phyloP scores from a whole-genome alignment of 1,140 invertebrate species.

The Oncopeltus fasciatus region DNA sequence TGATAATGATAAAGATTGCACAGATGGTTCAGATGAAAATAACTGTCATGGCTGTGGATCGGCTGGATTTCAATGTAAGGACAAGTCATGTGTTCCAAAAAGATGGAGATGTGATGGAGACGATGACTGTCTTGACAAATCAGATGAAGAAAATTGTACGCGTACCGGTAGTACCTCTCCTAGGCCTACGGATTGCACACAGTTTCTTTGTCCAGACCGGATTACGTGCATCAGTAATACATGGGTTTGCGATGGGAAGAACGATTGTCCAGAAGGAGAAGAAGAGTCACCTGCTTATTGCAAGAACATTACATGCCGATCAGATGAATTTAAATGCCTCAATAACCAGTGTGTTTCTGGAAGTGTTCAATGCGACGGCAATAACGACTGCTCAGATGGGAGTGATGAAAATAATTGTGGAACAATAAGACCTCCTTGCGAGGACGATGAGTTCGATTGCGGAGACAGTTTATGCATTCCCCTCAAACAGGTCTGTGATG shows the following conservation, averaged over 20 bases:
- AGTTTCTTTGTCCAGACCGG: too few relatives aligned
- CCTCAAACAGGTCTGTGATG: conserved; percentile 71
- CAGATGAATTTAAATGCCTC: conserved; percentile 64
- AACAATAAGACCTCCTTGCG: conserved; percentile 51
- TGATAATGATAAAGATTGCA: too few relatives aligned
- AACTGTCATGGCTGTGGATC: conserved; percentile 37
- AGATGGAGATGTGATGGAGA: too few relatives aligned
- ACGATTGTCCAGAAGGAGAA: conserved; percentile 65
- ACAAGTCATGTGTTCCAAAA: too few relatives aligned
- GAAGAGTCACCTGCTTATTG: conserved; percentile 57
- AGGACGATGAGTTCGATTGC: conserved; percentile 64
- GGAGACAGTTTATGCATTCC: conserved; percentile 53
- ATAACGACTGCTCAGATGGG: conserved; percentile 62
- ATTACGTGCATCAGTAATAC: conserved; percentile 72
- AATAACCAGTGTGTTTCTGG: conserved; percentile 70
- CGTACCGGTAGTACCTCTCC: too few relatives aligned
- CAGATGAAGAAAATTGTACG: too few relatives aligned
- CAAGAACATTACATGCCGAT: conserved; percentile 57
- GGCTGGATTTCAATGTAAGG: conserved; percentile 70
- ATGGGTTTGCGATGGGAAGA: conserved; percentile 76
- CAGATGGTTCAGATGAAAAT: too few relatives aligned
- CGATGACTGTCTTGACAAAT: too few relatives aligned
- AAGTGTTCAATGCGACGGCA: conserved; percentile 66
- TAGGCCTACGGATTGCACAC: too few relatives aligned
- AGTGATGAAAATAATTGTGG: conserved; percentile 72